Evolutionary conservation across 1,140 invertebrate species (phyloP), one percentile per base, ranked within the genome.

Genomic region (Phenacoccus solenopsis): DNA sequence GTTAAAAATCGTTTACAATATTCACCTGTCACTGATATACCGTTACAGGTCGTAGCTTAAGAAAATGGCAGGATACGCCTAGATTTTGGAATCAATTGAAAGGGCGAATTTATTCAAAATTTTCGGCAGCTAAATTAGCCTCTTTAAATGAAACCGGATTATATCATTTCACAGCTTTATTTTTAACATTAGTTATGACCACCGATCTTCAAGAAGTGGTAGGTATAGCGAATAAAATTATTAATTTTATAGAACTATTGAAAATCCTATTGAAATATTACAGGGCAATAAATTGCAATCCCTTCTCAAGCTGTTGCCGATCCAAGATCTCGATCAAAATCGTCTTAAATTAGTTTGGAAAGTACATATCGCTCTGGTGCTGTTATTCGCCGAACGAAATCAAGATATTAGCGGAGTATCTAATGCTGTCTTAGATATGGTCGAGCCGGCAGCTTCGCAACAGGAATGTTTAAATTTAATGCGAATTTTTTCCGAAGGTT

Each of bases 61-160:
- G 35, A 16, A 69, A 38, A 49, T 38, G 28, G 22, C 30, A 56
- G 22, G 68, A 69, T 9, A 69, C 30, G 1, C 20, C 28, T 12
- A 30, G 79, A 72, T 74, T 77, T 74, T 82, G 80, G 80, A 81
- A 80, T 72, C 81, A 81, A 73, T 77, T 83, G 10, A 79, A 79
- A 74, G 79, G 81, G 5, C 75, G 81, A 70, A 77, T 83, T 61
- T 82, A 78, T 72, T 79, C 79, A 0, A 82, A 81, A 75, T 79
- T 82, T 64, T 79, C 80, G 0, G 78, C 78, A 21, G 75, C 73
- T 13, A 82, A 82, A 77, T 74, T 83, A 7, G 70, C 77, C 56
- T 77, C 78, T 70, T 78, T 81, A 24, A 75, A 77, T 1, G 77
- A 80, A 73, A 74, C 75, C 71, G 80, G 81, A 0, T 69, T 82